Evolutionary conservation across 1,140 invertebrate species (phyloP).

Genomic region (Drosophila grimshawi): DNA sequence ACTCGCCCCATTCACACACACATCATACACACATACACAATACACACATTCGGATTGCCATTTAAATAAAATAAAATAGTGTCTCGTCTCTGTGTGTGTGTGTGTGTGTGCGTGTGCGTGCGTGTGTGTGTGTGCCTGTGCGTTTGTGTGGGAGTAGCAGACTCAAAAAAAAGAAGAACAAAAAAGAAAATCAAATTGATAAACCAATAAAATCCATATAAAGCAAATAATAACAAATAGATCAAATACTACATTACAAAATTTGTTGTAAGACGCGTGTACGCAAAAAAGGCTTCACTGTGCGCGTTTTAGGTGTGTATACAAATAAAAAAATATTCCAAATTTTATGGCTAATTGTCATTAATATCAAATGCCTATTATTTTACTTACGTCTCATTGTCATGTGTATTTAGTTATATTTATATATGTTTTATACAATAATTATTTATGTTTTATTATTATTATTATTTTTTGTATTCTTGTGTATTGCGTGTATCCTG

Average conservation of each 20-base stretch:
- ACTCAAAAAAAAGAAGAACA: constrained; percentile 28
- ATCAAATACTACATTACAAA: constrained; percentile 47
- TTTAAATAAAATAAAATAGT: constrained; percentile 9
- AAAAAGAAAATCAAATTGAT: constrained; percentile 30
- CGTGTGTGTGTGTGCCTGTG: constrained; percentile 21
- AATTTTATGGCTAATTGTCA: constrained; percentile 40
- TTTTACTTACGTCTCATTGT: constrained; percentile 43
- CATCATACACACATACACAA: constrained; percentile 12
- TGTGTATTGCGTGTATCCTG: constrained; percentile 22
- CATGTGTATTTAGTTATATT: constrained; percentile 38
- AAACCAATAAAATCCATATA: constrained; percentile 58
- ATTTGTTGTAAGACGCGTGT: constrained; percentile 35
- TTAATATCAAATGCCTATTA: constrained; percentile 24
- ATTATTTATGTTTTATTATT: constrained; percentile 15
- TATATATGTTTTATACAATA: constrained; percentile 18
- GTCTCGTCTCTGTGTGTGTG: constrained; percentile 19
- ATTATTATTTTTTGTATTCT: constrained; percentile 7
- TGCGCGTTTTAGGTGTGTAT: constrained; percentile 78
- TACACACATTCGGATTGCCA: not conserved
- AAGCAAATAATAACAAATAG: constrained; percentile 33
- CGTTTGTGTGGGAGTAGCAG: constrained; percentile 35
- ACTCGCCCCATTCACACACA: constrained; percentile 29
- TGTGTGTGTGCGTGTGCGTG: constrained; percentile 14
- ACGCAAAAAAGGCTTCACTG: constrained; percentile 64
- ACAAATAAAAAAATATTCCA: constrained; percentile 50